These are phyloP conservation scores for Ammodytes marinus DNA, from an alignment of 2,113 vertebrate species.

Conservation along the genomic window DNA sequence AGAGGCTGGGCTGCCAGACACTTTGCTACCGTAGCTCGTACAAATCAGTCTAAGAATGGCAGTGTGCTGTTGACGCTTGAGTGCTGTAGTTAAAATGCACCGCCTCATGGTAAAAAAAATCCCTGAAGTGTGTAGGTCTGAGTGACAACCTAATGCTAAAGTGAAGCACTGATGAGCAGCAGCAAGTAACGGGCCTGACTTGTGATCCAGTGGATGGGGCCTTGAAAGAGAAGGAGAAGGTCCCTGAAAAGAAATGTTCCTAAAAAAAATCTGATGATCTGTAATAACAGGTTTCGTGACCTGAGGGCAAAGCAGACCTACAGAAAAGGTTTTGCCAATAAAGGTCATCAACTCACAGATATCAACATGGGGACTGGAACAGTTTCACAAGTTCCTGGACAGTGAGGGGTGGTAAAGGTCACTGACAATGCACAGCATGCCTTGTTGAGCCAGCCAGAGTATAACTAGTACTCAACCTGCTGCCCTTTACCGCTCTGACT, in stretches of 20 bases:
- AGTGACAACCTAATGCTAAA: constrained; percentile 12
- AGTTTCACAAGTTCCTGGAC: constrained; percentile 43
- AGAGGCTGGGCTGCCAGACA: not conserved
- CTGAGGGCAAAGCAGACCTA: constrained; percentile 45
- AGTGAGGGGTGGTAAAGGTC: constrained; percentile 71
- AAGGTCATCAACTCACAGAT: constrained; percentile 70
- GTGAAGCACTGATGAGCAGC: constrained; percentile 5
- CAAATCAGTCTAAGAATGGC: not conserved
- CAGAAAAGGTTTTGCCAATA: constrained; percentile 40
- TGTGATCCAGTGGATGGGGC: not conserved
- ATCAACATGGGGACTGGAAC: constrained; percentile 34
- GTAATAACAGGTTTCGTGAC: constrained; percentile 59
- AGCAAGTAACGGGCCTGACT: not conserved
- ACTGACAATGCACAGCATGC: constrained; percentile 49
- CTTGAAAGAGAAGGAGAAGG: constrained; percentile 5
- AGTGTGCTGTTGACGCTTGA: not conserved
- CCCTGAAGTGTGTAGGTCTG: constrained; percentile 5
- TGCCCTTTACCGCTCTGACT: constrained; percentile 53
- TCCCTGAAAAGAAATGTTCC: not conserved
- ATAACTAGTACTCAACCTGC: constrained; percentile 26
- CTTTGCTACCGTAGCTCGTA: not conserved
- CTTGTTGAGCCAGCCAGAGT: constrained; percentile 38
- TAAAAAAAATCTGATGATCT: constrained; percentile 34
- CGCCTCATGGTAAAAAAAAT: constrained; percentile 10
- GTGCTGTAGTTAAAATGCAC: constrained; percentile 10